Evolutionary conservation across 2,888 invertebrate species (phyloP).

Genomic region (Amphimallon solstitiale): DNA sequence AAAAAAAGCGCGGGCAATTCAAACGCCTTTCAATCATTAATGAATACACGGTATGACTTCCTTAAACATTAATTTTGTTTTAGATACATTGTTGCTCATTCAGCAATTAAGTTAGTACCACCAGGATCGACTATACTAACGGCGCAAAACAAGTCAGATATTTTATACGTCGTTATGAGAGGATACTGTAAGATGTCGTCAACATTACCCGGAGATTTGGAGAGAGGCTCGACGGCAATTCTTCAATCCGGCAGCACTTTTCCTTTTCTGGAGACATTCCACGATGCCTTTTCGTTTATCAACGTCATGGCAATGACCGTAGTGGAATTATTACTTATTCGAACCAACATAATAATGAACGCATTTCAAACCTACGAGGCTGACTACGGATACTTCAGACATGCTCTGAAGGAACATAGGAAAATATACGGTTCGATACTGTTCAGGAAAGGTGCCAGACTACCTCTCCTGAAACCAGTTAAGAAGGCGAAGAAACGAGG

Average conservation of each 20-base stretch:
- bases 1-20: too few species aligned
- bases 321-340: constrained; percentile 36
- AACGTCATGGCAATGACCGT: constrained; percentile 30
- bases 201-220: constrained; percentile 36
- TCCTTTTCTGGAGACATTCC: constrained; percentile 39
- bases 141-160: constrained; percentile 34
- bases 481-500: constrained; percentile 31
- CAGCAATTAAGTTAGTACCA: constrained; percentile 35
- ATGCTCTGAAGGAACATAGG: constrained; percentile 30
- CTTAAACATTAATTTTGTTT: too few species aligned
- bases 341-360: constrained; percentile 19
- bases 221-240: constrained; percentile 28
- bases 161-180: constrained; percentile 34
- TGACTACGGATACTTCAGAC: constrained; percentile 24
- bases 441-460: constrained; percentile 33
- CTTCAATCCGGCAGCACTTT: constrained; percentile 36
- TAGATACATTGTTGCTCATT: constrained; percentile 38
- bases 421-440: constrained; percentile 34
- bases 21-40: too few species aligned
- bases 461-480: constrained; percentile 15
- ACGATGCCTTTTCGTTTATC: constrained; percentile 37
- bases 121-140: constrained; percentile 9
- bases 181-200: constrained; percentile 38
- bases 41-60: too few species aligned
- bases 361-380: constrained; percentile 32